A percentile compares a stretch with the other conserved stretches of the same genome.
Conservation (phyloP, 2,113 vertebrate species). For the Cairina moschata region DNA sequence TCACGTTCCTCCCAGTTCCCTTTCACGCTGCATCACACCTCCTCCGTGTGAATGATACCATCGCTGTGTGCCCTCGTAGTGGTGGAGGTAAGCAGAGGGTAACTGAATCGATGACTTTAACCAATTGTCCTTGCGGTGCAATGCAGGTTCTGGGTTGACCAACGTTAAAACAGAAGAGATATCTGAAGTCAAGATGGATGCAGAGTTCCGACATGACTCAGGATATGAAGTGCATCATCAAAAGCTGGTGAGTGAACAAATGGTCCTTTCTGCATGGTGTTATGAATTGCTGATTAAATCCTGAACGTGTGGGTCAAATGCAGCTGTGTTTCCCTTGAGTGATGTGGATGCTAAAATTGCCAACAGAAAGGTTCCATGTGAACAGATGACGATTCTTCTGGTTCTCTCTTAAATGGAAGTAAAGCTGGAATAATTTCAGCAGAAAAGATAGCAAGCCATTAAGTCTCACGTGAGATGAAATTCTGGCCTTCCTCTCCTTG, state of each 20-base stretch:
- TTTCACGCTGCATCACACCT: not conserved
- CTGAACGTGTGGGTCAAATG: not conserved
- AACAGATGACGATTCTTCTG: not conserved
- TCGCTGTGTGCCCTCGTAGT: not conserved
- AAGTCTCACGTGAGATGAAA: not conserved
- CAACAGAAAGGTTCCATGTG: not conserved
- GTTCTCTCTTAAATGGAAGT: not conserved
- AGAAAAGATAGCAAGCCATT: not conserved
- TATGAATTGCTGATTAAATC: not conserved
- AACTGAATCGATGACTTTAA: not conserved
- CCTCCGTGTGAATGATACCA: fast-evolving
- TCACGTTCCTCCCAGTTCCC: not conserved
- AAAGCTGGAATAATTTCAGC: not conserved
- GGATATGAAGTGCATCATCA: conserved; percentile 97
- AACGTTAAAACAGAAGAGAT: conserved; percentile 92
- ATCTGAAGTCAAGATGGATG: conserved; percentile 93
- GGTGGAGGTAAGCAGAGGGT: not conserved
- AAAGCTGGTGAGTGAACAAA: conserved; percentile 84
- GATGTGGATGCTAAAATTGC: not conserved
- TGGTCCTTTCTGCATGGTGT: fast-evolving
- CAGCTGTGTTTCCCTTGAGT: not conserved
- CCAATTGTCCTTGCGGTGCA: not conserved
- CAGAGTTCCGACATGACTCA: conserved; percentile 89
- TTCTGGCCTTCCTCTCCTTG: not conserved
- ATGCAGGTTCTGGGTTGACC: conserved; percentile 89